phyloP scores from a whole-genome alignment of 1,140 invertebrate genomes.

The Leptestheria dahalacensis region DNA sequence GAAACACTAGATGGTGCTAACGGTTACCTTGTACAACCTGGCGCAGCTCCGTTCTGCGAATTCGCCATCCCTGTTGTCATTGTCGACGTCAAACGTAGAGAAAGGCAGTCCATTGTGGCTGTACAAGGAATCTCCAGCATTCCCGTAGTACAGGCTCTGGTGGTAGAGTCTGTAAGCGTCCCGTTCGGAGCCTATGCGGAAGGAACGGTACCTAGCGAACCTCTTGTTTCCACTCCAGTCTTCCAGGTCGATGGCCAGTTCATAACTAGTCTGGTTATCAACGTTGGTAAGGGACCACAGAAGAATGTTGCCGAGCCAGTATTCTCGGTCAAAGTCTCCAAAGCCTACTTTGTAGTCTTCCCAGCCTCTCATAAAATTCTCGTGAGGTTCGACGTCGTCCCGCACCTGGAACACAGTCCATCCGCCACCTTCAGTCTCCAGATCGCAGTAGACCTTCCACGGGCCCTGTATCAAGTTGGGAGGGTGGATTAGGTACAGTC shows the following conservation, averaged over 20 bases:
- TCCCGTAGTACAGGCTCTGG: conserved; percentile 22
- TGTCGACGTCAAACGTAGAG: conserved; percentile 33
- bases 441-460: conserved; percentile 27
- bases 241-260: conserved; percentile 30
- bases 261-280: conserved; percentile 26
- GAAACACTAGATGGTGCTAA: too few species aligned
- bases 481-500: conserved; percentile 23
- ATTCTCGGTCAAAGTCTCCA: conserved; percentile 24
- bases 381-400: conserved; percentile 23
- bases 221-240: conserved; percentile 31
- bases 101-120: conserved; percentile 31
- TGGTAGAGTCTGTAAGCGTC: conserved; percentile 22
- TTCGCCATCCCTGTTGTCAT: conserved; percentile 26
- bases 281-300: conserved; percentile 30
- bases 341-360: conserved; percentile 25
- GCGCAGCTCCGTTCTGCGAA: conserved; percentile 22
- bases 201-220: conserved; percentile 22
- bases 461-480: conserved; percentile 22
- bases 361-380: conserved; percentile 24
- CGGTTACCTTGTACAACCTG: conserved; percentile 21
- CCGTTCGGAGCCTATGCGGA: conserved; percentile 21
- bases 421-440: conserved; percentile 27
- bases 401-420: conserved; percentile 26
- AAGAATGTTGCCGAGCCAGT: conserved; percentile 24
- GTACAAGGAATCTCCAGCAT: conserved; percentile 27